Evolutionary conservation across 2,797 vertebrate genomes (phyloP).

Genomic region (Sciurus vulgaris): DNA sequence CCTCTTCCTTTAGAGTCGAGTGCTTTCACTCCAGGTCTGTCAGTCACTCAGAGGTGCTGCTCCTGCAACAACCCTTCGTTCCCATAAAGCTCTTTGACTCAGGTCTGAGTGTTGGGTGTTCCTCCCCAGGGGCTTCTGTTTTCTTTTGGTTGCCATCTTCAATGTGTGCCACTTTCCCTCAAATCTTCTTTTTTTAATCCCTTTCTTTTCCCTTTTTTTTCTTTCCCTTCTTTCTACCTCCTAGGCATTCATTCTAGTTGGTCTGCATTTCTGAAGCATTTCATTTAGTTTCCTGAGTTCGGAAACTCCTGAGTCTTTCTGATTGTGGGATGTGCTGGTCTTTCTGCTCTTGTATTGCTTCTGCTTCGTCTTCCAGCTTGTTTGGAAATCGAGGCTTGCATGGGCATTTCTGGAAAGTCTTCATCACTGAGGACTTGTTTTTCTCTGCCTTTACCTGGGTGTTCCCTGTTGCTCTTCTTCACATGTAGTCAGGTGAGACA

Average conservation of each 20-base stretch:
- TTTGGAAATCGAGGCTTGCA: slow-evolving; percentile 27
- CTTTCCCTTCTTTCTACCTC: neutral
- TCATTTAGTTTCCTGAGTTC: neutral
- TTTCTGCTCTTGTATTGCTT: neutral
- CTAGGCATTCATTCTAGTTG: neutral
- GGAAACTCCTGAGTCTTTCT: neutral
- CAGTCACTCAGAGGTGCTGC: neutral
- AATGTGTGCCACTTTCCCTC: neutral
- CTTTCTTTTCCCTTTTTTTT: neutral
- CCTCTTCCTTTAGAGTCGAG: neutral
- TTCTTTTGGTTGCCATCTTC: neutral
- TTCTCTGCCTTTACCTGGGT: neutral
- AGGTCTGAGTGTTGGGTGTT: neutral
- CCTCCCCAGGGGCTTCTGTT: neutral
- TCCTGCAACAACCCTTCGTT: neutral
- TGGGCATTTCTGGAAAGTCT: slow-evolving; percentile 14
- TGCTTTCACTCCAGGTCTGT: neutral
- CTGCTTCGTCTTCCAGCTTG: neutral
- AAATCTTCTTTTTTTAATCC: neutral
- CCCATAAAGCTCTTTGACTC: neutral
- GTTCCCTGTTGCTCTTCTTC: neutral
- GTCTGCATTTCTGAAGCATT: slow-evolving; percentile 15
- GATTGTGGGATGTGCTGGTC: neutral
- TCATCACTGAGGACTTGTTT: neutral
- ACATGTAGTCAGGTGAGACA: neutral